Percentiles rank a stretch among this genome's conserved stretches.
phyloP scores from a whole-genome alignment of 2,888 invertebrate species.

The Autographa gamma region DNA sequence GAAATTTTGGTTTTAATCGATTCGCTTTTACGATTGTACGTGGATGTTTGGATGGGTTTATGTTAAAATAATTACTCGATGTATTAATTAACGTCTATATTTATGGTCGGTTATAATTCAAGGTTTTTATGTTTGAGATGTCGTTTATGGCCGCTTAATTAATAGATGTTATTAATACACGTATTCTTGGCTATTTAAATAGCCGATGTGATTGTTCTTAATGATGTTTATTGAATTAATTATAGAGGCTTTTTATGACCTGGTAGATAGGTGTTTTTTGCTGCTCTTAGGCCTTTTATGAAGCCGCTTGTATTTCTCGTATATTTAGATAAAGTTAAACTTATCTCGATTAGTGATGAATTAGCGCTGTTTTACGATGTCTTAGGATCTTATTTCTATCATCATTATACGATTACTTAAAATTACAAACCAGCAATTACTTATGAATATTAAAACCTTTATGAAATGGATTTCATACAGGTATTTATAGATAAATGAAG shows the following conservation, averaged over 20 bases:
- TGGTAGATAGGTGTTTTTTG: not conserved
- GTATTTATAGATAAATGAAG: conserved; percentile 36
- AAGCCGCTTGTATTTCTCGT: not conserved
- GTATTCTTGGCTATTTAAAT: conserved; percentile 46
- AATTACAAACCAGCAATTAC: conserved; percentile 8
- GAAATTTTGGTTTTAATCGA: conserved; percentile 45
- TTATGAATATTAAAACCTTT: conserved; percentile 23
- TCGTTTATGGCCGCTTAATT: conserved; percentile 47
- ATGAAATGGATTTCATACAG: too few species aligned
- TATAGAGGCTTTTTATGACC: conserved; percentile 14
- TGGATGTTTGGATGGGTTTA: conserved; percentile 40
- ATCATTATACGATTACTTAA: not conserved
- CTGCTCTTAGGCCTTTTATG: not conserved
- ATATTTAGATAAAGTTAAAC: not conserved
- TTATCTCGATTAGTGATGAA: not conserved
- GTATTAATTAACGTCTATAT: conserved; percentile 50
- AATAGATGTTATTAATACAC: conserved; percentile 49
- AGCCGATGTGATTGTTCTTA: conserved; percentile 39
- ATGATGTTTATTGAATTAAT: conserved; percentile 45
- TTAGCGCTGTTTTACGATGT: too few species aligned
- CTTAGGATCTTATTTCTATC: not conserved
- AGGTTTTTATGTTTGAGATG: conserved; percentile 46
- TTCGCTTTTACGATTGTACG: conserved; percentile 42
- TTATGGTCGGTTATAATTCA: conserved; percentile 50
- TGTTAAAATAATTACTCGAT: conserved; percentile 50